phyloP scores from a whole-genome alignment of 2,888 invertebrate species.

The Lasioglossum vierecki region DNA sequence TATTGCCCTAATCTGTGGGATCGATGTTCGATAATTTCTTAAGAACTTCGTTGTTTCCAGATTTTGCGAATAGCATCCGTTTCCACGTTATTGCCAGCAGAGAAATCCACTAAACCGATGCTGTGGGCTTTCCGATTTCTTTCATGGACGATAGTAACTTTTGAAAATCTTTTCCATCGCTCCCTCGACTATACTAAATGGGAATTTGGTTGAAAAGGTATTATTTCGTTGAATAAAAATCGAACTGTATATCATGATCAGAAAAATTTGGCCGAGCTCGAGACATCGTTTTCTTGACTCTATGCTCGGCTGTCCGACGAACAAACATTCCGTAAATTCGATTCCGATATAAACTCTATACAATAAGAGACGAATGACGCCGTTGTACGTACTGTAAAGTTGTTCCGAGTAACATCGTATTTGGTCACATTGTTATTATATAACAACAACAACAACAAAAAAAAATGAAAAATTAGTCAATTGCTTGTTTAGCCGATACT shows the following conservation, averaged over 20 bases:
- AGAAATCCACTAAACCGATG: not conserved
- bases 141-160: not conserved
- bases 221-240: not conserved
- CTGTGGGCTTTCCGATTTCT: not conserved
- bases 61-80: not conserved
- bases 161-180: not conserved
- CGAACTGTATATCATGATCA: not conserved
- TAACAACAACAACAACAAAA: not conserved
- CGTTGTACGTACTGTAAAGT: conserved; percentile 21
- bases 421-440: conserved; percentile 5
- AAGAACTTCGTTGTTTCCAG: not conserved
- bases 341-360: not conserved
- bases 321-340: not conserved
- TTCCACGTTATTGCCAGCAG: too few species aligned
- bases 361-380: not conserved
- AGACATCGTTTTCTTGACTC: not conserved
- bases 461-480: conserved; percentile 2
- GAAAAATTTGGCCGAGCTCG: not conserved
- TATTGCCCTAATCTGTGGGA: too few species aligned
- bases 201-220: not conserved
- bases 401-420: not conserved
- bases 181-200: not conserved
- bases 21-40: not conserved
- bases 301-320: not conserved
- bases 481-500: conserved; percentile 18